phyloP scores from a whole-genome alignment of 2,888 invertebrate genomes.

The Galerucella nymphaeae region DNA sequence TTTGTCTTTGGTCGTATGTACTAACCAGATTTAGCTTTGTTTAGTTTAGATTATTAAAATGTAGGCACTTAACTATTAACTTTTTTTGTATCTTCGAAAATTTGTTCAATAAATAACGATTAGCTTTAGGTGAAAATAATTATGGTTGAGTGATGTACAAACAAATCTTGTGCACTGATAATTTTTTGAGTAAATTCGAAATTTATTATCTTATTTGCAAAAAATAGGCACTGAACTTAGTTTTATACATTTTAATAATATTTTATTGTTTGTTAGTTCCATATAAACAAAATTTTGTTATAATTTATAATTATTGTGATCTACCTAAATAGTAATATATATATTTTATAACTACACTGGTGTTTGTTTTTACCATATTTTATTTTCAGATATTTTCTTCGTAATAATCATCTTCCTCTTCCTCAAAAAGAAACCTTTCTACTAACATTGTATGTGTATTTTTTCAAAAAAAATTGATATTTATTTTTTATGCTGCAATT shows the following conservation, averaged over 20 bases:
- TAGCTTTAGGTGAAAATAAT: not conserved
- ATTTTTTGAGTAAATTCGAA: conserved; percentile 6
- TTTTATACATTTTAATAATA: not conserved
- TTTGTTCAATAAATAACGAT: not conserved
- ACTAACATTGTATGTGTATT: conserved; percentile 51
- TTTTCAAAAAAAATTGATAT: conserved; percentile 25
- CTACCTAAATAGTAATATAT: conserved; percentile 38
- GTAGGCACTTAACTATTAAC: not conserved
- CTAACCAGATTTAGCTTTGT: not conserved
- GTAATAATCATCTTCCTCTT: conserved; percentile 3
- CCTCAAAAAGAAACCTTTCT: conserved; percentile 40
- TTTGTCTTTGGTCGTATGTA: too few relatives aligned
- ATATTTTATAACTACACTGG: conserved; percentile 16
- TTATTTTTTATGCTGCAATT: too few relatives aligned
- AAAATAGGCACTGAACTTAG: not conserved
- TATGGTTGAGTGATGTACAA: conserved; percentile 7
- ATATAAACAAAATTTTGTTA: not conserved
- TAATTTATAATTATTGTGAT: conserved; percentile 33
- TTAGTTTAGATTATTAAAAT: not conserved
- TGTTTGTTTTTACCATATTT: conserved; percentile 28
- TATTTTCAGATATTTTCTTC: conserved; percentile 25
- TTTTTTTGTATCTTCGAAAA: not conserved
- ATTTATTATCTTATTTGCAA: not conserved
- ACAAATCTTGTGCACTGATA: too few relatives aligned
- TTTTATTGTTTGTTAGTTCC: not conserved